phyloP scores from a whole-genome alignment of 2,888 invertebrate genomes.

The Halictus ligatus region DNA sequence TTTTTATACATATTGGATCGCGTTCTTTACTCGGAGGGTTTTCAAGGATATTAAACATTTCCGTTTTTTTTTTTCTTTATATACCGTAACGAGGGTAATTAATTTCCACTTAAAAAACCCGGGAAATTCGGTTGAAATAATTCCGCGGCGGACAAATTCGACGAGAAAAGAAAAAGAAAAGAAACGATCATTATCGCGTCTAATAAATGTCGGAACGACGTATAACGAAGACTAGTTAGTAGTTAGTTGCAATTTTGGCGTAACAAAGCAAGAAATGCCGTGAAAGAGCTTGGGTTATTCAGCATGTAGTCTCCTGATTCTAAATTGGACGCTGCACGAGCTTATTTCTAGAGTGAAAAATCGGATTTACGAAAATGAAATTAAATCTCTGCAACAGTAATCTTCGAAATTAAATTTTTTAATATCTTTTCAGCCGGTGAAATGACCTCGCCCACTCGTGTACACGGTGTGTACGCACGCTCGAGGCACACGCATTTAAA shows the following conservation, averaged over 20 bases:
- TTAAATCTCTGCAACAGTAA: slow-evolving; percentile 51
- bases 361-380: slow-evolving; percentile 57
- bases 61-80: neutral
- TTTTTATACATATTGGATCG: neutral
- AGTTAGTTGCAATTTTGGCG: neutral
- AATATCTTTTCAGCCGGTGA: slow-evolving; percentile 24
- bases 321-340: slow-evolving; percentile 41
- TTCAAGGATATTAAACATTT: neutral
- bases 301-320: slow-evolving; percentile 26
- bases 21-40: neutral
- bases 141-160: neutral
- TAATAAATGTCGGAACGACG: neutral
- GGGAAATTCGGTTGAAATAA: neutral
- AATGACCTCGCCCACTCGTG: neutral
- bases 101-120: neutral
- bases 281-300: slow-evolving; percentile 14
- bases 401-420: slow-evolving; percentile 55
- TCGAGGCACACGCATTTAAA: neutral
- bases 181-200: neutral
- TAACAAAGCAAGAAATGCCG: neutral
- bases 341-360: slow-evolving; percentile 50
- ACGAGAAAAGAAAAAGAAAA: neutral
- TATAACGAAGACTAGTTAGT: neutral
- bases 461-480: neutral
- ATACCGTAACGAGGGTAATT: neutral